These are phyloP conservation scores for Cataglyphis albicans DNA, from an alignment of 2,888 invertebrate species.

Conservation along the genomic window DNA sequence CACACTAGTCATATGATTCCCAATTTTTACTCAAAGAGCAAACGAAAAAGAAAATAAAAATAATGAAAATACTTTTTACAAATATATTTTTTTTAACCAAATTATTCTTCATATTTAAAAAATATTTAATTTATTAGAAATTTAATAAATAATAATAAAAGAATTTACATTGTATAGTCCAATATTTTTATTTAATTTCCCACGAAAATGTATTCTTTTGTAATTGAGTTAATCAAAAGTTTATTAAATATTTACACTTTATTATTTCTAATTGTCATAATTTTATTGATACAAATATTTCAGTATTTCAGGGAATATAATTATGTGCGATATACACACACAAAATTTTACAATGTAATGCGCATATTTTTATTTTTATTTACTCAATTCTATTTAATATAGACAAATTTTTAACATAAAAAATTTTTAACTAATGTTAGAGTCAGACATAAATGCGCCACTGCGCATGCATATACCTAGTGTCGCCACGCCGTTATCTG, in stretches of 20 bases:
- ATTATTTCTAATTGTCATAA: neutral
- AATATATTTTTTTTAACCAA: neutral
- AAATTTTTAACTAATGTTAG: neutral
- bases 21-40: neutral
- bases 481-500: slow-evolving; percentile 65
- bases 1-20: neutral
- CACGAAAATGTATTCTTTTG: neutral
- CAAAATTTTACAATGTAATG: neutral
- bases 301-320: neutral
- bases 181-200: neutral
- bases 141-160: neutral
- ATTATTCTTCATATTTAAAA: neutral
- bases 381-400: neutral
- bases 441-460: slow-evolving; percentile 14
- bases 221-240: neutral
- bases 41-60: neutral
- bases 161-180: neutral
- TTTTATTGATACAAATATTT: slow-evolving; percentile 1
- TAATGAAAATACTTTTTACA: neutral
- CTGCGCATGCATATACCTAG: slow-evolving; percentile 60
- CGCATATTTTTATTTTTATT: slow-evolving; percentile 4
- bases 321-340: neutral
- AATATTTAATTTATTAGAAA: neutral
- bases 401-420: neutral
- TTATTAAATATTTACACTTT: neutral